A percentile compares a stretch with the other conserved stretches of the same genome.
phyloP scores from a whole-genome alignment of 2,888 invertebrate species.

The Eretmocerus hayati region DNA sequence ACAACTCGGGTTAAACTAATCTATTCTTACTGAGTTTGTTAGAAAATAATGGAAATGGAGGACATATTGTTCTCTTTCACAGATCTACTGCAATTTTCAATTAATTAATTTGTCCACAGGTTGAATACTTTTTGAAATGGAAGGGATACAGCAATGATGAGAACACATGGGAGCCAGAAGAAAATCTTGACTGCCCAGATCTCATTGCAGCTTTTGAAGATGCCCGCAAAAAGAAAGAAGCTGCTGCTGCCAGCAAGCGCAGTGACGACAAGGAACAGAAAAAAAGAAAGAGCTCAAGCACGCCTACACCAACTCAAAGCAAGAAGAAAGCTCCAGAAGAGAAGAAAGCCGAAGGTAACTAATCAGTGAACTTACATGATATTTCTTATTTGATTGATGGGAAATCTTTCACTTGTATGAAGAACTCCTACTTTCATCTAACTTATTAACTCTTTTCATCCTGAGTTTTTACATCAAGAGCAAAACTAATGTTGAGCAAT shows the following conservation, averaged over 20 bases:
- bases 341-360: slow-evolving; percentile 43
- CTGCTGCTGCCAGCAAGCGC: slow-evolving; percentile 50
- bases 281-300: slow-evolving; percentile 47
- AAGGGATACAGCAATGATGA: slow-evolving; percentile 80
- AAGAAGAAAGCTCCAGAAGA: slow-evolving; percentile 42
- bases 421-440: too few relatives aligned
- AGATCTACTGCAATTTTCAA: too few relatives aligned
- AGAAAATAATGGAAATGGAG: too few relatives aligned
- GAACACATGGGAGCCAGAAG: slow-evolving; percentile 95
- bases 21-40: too few relatives aligned
- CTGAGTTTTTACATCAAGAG: not conserved
- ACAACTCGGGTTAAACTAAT: too few relatives aligned
- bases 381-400: too few relatives aligned
- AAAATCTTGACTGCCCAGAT: slow-evolving; percentile 87
- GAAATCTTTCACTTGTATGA: too few relatives aligned
- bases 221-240: slow-evolving; percentile 63
- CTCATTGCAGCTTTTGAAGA: slow-evolving; percentile 81
- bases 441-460: too few relatives aligned
- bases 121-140: slow-evolving; percentile 70
- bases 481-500: too few relatives aligned
- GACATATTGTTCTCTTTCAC: too few relatives aligned
- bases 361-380: not conserved
- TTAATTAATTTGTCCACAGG: slow-evolving; percentile 35
- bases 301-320: slow-evolving; percentile 43
- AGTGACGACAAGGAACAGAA: slow-evolving; percentile 46